Evolutionary conservation across 2,113 vertebrate species (phyloP).

Genomic region (Malaclemys terrapin): DNA sequence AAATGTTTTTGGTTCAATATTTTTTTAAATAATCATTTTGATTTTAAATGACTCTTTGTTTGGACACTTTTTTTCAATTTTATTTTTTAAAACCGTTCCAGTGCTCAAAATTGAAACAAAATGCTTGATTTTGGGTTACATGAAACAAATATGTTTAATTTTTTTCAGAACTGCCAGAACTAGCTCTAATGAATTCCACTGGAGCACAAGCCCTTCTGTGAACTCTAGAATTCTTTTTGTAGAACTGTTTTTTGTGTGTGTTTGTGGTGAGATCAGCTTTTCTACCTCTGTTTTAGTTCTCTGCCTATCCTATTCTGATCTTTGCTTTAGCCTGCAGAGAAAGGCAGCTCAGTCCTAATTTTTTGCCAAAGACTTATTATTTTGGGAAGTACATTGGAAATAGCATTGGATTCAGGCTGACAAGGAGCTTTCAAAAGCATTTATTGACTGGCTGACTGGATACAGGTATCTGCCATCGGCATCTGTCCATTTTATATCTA

Average conservation of each 20-base stretch:
- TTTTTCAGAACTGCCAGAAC: neutral
- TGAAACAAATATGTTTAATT: neutral
- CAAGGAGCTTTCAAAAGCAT: constrained; percentile 69
- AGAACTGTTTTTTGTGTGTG: neutral
- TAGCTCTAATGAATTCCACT: neutral
- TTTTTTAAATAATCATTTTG: neutral
- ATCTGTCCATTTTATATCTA: neutral
- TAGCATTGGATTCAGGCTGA: constrained; percentile 63
- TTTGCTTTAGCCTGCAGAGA: constrained; percentile 50
- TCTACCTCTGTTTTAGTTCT: constrained; percentile 58
- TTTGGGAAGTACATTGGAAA: constrained; percentile 67
- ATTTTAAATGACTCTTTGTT: neutral
- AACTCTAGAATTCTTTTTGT: constrained; percentile 48
- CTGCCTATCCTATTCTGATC: constrained; percentile 46
- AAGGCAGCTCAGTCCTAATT: constrained; percentile 59
- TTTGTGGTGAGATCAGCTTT: constrained; percentile 67
- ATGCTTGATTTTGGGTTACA: neutral
- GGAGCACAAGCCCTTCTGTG: neutral
- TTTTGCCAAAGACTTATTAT: constrained; percentile 67
- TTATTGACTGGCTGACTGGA: constrained; percentile 58
- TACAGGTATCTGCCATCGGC: constrained; percentile 56
- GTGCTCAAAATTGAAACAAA: neutral
- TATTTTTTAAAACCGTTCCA: neutral
- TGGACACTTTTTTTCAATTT: neutral
- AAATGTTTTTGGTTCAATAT: neutral